These are phyloP conservation scores for Keiferia lycopersicella DNA, from an alignment of 2,888 invertebrate genomes.

Conservation along the genomic window DNA sequence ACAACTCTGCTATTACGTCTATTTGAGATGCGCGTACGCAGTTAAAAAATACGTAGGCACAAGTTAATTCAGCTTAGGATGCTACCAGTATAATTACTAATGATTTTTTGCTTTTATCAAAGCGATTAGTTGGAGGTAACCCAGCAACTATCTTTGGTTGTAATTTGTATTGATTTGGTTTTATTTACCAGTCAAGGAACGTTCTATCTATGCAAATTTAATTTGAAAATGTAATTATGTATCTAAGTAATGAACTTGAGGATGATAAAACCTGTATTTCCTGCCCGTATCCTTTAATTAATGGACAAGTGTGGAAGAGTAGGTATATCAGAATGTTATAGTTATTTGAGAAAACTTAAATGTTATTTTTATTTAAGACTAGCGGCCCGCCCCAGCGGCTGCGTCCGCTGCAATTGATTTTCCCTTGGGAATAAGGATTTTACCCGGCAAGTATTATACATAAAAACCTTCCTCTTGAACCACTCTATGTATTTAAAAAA, in stretches of 20 bases:
- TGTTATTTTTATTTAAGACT: no score
- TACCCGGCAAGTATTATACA: no score
- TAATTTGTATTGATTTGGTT: background rate
- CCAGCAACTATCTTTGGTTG: background rate
- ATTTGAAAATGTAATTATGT: background rate
- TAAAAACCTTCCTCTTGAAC: no score
- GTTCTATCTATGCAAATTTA: background rate
- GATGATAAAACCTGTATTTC: background rate
- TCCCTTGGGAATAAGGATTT: no score
- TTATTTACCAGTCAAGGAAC: background rate
- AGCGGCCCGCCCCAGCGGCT: no score
- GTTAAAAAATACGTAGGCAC: background rate
- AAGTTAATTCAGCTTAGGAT: background rate
- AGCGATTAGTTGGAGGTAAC: background rate
- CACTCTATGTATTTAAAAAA: no score
- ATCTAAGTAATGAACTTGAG: background rate
- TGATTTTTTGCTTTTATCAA: background rate
- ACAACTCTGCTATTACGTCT: background rate
- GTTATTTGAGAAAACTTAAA: background rate
- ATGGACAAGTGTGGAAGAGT: background rate
- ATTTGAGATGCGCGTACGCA: background rate
- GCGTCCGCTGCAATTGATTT: no score
- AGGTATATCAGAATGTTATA: background rate
- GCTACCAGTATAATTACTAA: constrained; percentile 1
- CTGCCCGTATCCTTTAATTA: background rate